Percentiles rank a stretch among this genome's conserved stretches.
phyloP scores from a whole-genome alignment of 2,888 invertebrate genomes.

The Bellardia bayeri region DNA sequence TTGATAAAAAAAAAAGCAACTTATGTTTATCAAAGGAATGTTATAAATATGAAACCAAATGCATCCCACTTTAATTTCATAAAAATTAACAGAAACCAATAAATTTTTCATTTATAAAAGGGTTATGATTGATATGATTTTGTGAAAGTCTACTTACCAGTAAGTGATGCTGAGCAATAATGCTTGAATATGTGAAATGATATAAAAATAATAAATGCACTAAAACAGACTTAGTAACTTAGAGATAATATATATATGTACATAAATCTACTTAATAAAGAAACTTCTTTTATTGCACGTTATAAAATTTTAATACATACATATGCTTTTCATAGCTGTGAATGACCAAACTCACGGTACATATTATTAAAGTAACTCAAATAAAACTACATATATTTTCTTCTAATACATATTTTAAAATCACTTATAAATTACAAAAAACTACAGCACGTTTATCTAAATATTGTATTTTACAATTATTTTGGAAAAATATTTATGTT shows the following conservation, averaged over 20 bases:
- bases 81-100: slow-evolving; percentile 3
- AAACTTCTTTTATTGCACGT: background rate
- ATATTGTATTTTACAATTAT: too few species aligned
- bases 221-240: background rate
- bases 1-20: background rate
- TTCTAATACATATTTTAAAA: too few species aligned
- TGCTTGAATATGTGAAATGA: background rate
- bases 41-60: slow-evolving; percentile 13
- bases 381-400: too few species aligned
- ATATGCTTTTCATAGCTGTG: background rate
- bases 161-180: background rate
- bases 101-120: slow-evolving; percentile 17
- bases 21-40: slow-evolving; percentile 50
- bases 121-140: slow-evolving; percentile 59
- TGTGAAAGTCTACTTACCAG: background rate
- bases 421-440: background rate
- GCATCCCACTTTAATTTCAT: slow-evolving; percentile 48
- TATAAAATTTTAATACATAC: background rate
- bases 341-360: background rate
- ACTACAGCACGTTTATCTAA: background rate
- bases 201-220: background rate
- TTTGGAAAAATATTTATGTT: too few species aligned
- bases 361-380: background rate
- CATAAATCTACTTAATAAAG: background rate
- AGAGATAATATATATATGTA: background rate